Conservation (phyloP, 2,797 vertebrate species). For the Nannoperca australis region DNA sequence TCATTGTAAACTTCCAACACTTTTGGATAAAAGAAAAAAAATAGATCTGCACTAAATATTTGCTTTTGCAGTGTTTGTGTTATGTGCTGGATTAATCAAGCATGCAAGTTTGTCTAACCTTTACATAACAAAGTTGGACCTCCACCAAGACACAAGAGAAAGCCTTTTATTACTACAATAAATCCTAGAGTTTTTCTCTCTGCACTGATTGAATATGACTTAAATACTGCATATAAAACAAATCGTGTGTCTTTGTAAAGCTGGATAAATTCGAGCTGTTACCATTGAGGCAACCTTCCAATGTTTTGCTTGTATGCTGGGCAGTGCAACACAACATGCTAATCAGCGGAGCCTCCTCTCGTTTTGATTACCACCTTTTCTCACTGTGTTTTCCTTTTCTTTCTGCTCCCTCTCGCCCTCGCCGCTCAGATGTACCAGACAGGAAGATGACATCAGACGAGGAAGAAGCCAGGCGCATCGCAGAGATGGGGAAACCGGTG, state of each 20-base stretch:
- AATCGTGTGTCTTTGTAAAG: conserved; percentile 12
- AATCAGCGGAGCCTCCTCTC: conserved; percentile 32
- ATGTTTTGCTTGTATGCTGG: conserved; percentile 35
- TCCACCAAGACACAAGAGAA: background rate
- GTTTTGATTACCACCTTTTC: conserved; percentile 30
- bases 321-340: conserved; percentile 20
- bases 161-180: background rate
- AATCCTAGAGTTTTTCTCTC: conserved; percentile 4
- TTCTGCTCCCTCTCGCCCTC: conserved; percentile 44
- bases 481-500: conserved; percentile 98
- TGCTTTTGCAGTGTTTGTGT: conserved; percentile 30
- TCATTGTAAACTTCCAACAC: background rate
- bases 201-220: conserved; percentile 18
- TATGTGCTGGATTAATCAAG: conserved; percentile 16
- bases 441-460: conserved; percentile 93
- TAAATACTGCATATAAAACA: conserved; percentile 16
- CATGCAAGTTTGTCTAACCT: conserved; percentile 45
- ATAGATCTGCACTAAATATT: conserved; percentile 21
- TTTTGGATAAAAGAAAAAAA: conserved; percentile 1
- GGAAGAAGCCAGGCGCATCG: conserved; percentile 96
- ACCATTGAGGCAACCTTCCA: conserved; percentile 15
- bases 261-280: conserved; percentile 11
- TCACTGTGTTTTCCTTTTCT: conserved; percentile 8
- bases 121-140: conserved; percentile 23
- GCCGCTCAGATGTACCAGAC: conserved; percentile 88